phyloP scores from a whole-genome alignment of 2,113 vertebrate species.

The Cheirogaleus medius region DNA sequence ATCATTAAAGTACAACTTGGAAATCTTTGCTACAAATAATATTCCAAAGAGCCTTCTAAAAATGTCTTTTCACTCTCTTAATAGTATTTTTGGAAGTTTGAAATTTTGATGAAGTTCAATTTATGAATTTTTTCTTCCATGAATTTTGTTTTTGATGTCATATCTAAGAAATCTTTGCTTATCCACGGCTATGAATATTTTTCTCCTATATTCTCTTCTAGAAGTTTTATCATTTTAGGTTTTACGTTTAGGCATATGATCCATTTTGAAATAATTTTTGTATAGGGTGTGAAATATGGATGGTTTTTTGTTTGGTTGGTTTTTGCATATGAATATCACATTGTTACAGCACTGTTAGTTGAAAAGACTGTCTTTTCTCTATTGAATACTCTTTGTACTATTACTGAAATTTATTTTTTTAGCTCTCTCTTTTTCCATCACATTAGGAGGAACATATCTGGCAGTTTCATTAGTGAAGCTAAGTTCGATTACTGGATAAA shows the following conservation, averaged over 20 bases:
- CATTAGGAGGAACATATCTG: background rate
- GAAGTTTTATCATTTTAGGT: background rate
- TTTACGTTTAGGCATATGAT: background rate
- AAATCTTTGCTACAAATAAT: background rate
- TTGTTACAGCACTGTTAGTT: background rate
- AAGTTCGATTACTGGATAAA: background rate
- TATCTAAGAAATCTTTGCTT: slow-evolving; percentile 16
- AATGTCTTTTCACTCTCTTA: background rate
- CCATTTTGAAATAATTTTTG: slow-evolving; percentile 23
- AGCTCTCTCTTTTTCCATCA: background rate
- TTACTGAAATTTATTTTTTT: too few species aligned
- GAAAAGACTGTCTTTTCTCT: background rate
- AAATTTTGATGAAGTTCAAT: background rate
- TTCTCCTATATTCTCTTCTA: background rate
- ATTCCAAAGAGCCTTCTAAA: background rate
- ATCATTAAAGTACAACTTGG: background rate
- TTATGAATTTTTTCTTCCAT: background rate
- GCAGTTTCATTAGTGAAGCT: background rate
- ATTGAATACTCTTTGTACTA: background rate
- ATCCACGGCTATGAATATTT: background rate
- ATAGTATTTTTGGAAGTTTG: background rate
- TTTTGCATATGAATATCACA: background rate
- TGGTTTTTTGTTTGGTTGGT: background rate
- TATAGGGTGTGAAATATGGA: background rate
- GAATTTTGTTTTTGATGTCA: background rate